These are phyloP conservation scores for Spialia ferax DNA, from an alignment of 2,888 invertebrate species.

Conservation along the genomic window DNA sequence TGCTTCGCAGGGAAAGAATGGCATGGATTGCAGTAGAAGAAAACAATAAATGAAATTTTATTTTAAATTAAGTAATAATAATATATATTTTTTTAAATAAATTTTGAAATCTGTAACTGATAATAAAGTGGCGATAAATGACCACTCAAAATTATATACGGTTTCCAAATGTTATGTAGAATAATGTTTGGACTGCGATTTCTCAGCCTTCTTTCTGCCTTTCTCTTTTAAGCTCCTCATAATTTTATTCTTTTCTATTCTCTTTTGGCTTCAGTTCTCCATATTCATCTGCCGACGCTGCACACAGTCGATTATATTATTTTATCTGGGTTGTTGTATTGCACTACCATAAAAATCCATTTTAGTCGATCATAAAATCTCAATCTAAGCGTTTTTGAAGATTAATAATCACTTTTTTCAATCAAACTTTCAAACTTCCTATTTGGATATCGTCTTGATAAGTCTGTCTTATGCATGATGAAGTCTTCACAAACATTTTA, in stretches of 20 bases:
- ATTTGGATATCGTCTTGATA: neutral
- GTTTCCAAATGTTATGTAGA: no score
- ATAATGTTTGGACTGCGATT: neutral
- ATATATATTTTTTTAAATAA: no score
- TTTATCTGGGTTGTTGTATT: neutral
- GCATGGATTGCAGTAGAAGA: neutral
- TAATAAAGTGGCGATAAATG: no score
- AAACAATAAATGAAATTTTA: neutral
- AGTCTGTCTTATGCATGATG: slow-evolving; percentile 8
- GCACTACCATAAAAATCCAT: slow-evolving; percentile 18
- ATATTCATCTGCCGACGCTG: no score
- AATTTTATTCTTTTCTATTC: slow-evolving; percentile 10
- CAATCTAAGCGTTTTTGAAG: slow-evolving; percentile 6
- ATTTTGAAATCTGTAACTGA: no score
- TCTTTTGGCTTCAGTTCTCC: neutral
- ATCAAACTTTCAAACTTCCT: no score
- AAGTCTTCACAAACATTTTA: slow-evolving; percentile 9
- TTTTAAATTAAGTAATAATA: no score
- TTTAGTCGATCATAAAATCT: slow-evolving; percentile 18
- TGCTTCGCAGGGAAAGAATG: slow-evolving; percentile 39
- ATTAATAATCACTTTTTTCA: no score
- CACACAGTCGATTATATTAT: no score
- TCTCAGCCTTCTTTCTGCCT: neutral
- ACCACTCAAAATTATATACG: neutral
- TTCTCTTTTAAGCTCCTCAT: neutral